phyloP scores from a whole-genome alignment of 2,888 invertebrate genomes.

The Tenthredo distinguenda region DNA sequence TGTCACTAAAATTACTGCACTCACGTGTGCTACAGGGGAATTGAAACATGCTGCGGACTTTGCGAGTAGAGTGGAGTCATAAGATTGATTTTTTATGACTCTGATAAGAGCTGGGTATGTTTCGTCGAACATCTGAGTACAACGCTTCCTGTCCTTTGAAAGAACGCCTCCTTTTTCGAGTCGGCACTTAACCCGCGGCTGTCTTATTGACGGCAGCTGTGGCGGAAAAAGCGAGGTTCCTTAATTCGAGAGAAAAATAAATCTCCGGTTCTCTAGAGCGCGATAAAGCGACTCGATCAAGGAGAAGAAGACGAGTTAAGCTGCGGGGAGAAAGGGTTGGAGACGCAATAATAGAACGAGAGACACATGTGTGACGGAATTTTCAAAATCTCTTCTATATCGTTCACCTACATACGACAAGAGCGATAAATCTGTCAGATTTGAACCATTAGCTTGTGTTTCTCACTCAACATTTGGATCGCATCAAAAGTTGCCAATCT shows the following conservation, averaged over 20 bases:
- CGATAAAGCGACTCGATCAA: conserved; percentile 9
- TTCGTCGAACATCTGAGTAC: neutral
- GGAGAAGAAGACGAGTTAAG: conserved; percentile 49
- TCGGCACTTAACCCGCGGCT: neutral
- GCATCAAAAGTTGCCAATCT: conserved; percentile 16
- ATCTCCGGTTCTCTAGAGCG: neutral
- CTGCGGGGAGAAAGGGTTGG: neutral
- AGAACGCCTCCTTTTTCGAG: neutral
- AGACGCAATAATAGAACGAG: conserved; percentile 68
- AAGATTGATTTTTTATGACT: neutral
- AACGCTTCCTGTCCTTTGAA: neutral
- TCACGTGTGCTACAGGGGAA: neutral
- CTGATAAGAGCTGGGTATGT: neutral
- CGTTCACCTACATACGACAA: neutral
- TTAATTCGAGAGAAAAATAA: neutral
- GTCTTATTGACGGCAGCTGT: conserved; percentile 27
- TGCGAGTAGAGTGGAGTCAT: too few relatives aligned
- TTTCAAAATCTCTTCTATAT: conserved; percentile 60
- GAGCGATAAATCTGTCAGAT: conserved; percentile 24
- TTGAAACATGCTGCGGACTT: neutral
- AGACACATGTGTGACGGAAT: conserved; percentile 66
- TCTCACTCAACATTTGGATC: conserved; percentile 4
- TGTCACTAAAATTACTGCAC: conserved; percentile 7
- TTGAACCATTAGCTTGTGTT: neutral
- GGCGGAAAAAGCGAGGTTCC: conserved; percentile 5